Percentiles rank a stretch among this genome's conserved stretches.
These are phyloP conservation scores for Globodera ellingtonae DNA, from an alignment of 1,140 invertebrate species.

Conservation along the genomic window DNA sequence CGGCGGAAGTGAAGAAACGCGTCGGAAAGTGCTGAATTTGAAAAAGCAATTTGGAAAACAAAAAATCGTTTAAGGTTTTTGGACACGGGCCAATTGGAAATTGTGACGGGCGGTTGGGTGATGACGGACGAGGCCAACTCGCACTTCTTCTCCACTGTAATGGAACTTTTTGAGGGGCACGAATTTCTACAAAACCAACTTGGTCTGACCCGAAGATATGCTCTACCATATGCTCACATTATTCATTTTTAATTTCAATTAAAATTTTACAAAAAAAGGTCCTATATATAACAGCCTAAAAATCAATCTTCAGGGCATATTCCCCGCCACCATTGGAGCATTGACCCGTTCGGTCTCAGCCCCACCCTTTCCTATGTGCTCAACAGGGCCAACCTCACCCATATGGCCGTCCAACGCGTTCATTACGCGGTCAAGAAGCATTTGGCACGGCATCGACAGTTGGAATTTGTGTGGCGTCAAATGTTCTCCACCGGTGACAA, in stretches of 20 bases:
- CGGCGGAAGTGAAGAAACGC: constrained; percentile 72
- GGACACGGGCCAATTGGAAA: constrained; percentile 70
- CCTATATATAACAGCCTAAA: no score
- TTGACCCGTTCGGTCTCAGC: constrained; percentile 91
- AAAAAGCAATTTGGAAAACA: constrained; percentile 1
- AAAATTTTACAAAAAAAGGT: no score
- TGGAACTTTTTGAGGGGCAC: constrained; percentile 89
- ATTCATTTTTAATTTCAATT: no score
- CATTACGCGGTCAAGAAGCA: constrained; percentile 94
- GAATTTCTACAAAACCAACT: constrained; percentile 85
- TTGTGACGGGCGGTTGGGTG: constrained; percentile 74
- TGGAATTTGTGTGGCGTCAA: constrained; percentile 94
- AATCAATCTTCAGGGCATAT: constrained; percentile 33
- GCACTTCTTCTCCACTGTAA: constrained; percentile 71
- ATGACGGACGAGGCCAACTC: constrained; percentile 74
- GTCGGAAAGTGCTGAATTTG: constrained; percentile 74
- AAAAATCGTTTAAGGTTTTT: constrained; percentile 65
- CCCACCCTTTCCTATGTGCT: constrained; percentile 85
- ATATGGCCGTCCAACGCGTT: constrained; percentile 76
- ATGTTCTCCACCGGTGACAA: constrained; percentile 69
- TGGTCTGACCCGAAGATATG: constrained; percentile 66
- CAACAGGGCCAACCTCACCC: constrained; percentile 68
- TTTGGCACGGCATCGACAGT: constrained; percentile 77
- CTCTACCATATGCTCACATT: background rate
- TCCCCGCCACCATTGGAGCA: constrained; percentile 79